Evolutionary conservation across 2,888 invertebrate species (phyloP).

Genomic region (Lissocephala sabroskyi): DNA sequence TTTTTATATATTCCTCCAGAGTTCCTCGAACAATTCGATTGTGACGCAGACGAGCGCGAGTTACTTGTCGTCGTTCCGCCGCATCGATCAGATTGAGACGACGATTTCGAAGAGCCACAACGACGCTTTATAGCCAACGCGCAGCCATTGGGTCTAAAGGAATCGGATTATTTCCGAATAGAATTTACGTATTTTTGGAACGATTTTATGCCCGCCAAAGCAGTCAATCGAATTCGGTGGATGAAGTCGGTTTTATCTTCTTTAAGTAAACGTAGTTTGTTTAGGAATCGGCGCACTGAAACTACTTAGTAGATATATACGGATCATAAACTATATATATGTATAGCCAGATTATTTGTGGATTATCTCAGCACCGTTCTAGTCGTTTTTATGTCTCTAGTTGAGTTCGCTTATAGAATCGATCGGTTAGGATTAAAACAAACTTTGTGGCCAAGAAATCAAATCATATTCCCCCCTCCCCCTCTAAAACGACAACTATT

Average conservation of each 20-base stretch:
- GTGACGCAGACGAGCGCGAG: conserved; percentile 67
- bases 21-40: conserved; percentile 71
- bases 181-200: conserved; percentile 46
- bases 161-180: conserved; percentile 12
- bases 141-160: conserved; percentile 56
- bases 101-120: conserved; percentile 66
- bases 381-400: conserved; percentile 41
- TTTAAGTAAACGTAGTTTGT: neutral
- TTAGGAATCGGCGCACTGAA: conserved; percentile 20
- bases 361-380: conserved; percentile 46
- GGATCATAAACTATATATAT: no score
- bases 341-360: conserved; percentile 13
- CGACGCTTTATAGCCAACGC: conserved; percentile 66
- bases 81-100: conserved; percentile 69
- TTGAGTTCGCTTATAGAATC: no score
- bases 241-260: no score
- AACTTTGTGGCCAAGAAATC: no score
- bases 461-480: no score
- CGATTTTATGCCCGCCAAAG: conserved; percentile 24
- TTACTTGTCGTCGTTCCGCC: conserved; percentile 68
- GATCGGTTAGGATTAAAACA: no score
- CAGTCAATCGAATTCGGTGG: neutral
- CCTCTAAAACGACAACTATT: no score
- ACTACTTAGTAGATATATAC: conserved; percentile 38
- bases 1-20: conserved; percentile 40